Conservation (phyloP, 2,113 vertebrate genomes). For the Gobiocypris rarus region DNA sequence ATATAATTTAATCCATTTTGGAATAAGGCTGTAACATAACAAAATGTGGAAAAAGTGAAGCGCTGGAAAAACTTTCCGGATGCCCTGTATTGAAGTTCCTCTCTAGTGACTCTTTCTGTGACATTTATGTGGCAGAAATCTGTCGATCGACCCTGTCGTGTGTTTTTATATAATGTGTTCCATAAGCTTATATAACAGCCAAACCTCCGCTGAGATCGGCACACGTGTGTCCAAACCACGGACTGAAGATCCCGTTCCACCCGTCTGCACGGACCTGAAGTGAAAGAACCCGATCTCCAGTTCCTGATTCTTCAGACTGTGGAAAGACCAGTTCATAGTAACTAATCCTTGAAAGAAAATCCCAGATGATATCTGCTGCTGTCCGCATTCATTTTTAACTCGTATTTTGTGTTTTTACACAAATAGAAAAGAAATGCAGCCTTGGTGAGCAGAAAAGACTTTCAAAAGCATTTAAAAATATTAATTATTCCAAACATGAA, state of each 20-base stretch:
- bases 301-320: slow-evolving; percentile 62
- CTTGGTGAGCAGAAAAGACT: too few species aligned
- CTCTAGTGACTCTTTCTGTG: background rate
- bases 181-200: slow-evolving; percentile 5
- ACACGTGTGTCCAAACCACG: background rate
- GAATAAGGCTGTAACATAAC: too few species aligned
- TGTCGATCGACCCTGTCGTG: slow-evolving; percentile 16
- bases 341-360: too few species aligned
- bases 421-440: too few species aligned
- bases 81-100: background rate
- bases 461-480: too few species aligned
- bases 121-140: background rate
- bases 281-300: slow-evolving; percentile 57
- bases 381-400: background rate
- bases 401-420: background rate
- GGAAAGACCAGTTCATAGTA: background rate
- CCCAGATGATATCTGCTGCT: background rate
- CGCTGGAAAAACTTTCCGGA: too few species aligned
- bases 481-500: too few species aligned
- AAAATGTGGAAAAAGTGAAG: too few species aligned
- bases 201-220: background rate
- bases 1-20: too few species aligned
- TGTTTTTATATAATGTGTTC: slow-evolving; percentile 31
- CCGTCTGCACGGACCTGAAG: background rate
- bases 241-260: background rate